A percentile compares a stretch with the other conserved stretches of the same genome.
Evolutionary conservation across 1,140 invertebrate species (phyloP).

Genomic region (Drosophila sproati): DNA sequence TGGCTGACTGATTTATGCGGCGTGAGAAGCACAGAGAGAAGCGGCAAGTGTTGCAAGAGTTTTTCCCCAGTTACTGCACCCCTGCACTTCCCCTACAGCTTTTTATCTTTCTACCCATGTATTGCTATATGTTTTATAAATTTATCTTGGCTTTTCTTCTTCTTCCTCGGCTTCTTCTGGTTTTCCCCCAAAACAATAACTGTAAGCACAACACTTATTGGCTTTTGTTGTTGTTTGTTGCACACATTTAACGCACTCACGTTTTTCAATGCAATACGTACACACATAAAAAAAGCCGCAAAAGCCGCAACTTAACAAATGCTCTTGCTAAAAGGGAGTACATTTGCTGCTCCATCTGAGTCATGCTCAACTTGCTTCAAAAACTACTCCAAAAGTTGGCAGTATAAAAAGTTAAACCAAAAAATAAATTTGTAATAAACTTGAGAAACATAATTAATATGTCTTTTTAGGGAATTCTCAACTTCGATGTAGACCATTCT

Average conservation of each 20-base stretch:
- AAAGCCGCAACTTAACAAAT: conserved; percentile 25
- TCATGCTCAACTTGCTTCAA: background rate
- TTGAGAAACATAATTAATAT: background rate
- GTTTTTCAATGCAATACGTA: conserved; percentile 78
- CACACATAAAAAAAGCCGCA: conserved; percentile 33
- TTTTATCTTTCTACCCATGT: no score
- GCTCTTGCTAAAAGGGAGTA: background rate
- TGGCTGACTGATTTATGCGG: conserved; percentile 40
- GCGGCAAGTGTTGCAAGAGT: conserved; percentile 13
- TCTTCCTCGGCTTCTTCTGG: background rate
- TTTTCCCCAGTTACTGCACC: background rate
- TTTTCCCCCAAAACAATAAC: conserved; percentile 32
- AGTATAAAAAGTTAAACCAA: background rate
- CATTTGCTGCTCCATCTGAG: background rate
- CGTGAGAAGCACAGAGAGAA: conserved; percentile 38
- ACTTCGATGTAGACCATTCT: background rate
- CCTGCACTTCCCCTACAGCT: no score
- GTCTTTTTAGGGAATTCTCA: conserved; percentile 8
- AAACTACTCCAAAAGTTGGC: background rate
- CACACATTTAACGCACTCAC: conserved; percentile 75
- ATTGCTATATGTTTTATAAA: no score
- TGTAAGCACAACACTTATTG: conserved; percentile 43
- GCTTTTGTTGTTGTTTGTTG: conserved; percentile 32
- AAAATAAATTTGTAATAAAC: background rate
- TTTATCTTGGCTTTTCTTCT: conserved; percentile 1